Conservation (phyloP, 1,140 invertebrate species). For the Plectrocnemia conspersa region DNA sequence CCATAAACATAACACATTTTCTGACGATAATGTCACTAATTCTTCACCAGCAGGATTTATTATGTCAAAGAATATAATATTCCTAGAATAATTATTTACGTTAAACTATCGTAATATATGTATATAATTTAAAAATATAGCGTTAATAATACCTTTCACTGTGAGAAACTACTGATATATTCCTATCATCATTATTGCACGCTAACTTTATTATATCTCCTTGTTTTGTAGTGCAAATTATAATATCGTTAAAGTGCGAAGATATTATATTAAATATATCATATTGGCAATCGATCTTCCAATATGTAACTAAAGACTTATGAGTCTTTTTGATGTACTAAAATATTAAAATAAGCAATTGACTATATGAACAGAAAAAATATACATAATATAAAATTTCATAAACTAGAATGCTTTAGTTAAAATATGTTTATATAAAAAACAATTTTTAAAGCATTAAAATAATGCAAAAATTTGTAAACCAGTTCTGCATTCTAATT, state of each 20-base stretch:
- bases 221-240: slow-evolving; percentile 38
- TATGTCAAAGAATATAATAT: slow-evolving; percentile 17
- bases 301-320: slow-evolving; percentile 41
- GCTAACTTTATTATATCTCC: slow-evolving; percentile 39
- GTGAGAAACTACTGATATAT: slow-evolving; percentile 5
- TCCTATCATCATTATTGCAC: slow-evolving; percentile 20
- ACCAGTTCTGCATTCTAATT: too few species aligned
- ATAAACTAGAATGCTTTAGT: too few species aligned
- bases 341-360: slow-evolving; percentile 10
- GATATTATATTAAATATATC: slow-evolving; percentile 39
- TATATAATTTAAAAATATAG: not conserved
- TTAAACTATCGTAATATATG: not conserved
- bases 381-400: too few species aligned
- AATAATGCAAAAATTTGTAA: too few species aligned
- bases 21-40: slow-evolving; percentile 23
- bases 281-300: slow-evolving; percentile 36
- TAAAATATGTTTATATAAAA: too few species aligned
- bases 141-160: slow-evolving; percentile 21
- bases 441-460: too few species aligned
- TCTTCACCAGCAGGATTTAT: slow-evolving; percentile 25
- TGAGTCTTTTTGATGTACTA: slow-evolving; percentile 42
- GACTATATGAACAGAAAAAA: too few species aligned
- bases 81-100: slow-evolving; percentile 19
- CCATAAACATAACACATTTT: slow-evolving; percentile 27
- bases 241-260: slow-evolving; percentile 39